A percentile compares a stretch with the other conserved stretches of the same genome.
Conservation (phyloP, 1,140 invertebrate genomes). For the Ridgeia piscesae region DNA sequence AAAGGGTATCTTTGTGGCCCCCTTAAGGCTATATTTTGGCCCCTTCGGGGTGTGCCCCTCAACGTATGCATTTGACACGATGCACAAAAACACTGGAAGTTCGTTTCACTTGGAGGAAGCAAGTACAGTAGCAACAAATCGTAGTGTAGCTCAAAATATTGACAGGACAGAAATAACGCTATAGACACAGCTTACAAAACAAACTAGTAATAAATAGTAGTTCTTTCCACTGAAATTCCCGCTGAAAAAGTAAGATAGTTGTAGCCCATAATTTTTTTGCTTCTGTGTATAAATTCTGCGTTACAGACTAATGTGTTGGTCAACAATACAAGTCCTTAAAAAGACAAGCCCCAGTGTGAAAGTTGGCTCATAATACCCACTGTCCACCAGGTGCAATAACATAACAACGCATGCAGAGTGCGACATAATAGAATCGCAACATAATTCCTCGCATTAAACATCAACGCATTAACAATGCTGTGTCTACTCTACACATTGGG, state of each 20-base stretch:
- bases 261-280: too few species aligned
- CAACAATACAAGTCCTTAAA: neutral
- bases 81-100: neutral
- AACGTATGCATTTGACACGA: neutral
- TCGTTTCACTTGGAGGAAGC: neutral
- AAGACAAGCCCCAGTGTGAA: neutral
- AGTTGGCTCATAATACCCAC: neutral
- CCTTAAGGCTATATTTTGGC: neutral
- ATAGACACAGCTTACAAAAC: neutral
- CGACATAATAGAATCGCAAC: neutral
- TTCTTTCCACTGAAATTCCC: too few species aligned
- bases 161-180: neutral
- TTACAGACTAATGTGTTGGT: neutral
- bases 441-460: neutral
- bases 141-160: neutral
- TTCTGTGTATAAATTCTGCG: too few species aligned
- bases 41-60: too few species aligned
- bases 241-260: neutral
- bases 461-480: neutral
- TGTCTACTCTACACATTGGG: neutral
- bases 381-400: neutral
- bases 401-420: neutral
- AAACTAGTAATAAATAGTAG: neutral
- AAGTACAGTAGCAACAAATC: neutral
- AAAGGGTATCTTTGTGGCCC: neutral